These are phyloP conservation scores for Ammodytes marinus DNA, from an alignment of 2,113 vertebrate genomes.

Conservation along the genomic window DNA sequence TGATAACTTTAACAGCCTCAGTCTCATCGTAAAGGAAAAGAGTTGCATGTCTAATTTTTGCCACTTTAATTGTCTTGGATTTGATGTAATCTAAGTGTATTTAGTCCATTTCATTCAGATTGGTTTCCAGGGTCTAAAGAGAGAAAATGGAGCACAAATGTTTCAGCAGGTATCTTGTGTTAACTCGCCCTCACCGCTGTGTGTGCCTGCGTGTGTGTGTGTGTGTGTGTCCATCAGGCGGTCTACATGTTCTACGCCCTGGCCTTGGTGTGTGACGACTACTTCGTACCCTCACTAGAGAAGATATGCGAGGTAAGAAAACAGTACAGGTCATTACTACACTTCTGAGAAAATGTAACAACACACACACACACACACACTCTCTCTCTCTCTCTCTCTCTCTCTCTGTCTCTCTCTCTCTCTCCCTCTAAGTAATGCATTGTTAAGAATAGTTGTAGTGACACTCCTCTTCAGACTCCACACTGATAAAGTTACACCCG, in stretches of 20 bases:
- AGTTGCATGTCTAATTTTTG: too few relatives aligned
- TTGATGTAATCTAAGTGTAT: too few relatives aligned
- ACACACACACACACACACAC: neutral
- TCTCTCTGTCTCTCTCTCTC: too few relatives aligned
- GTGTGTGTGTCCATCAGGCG: slow-evolving; percentile 83
- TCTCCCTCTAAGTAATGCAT: neutral
- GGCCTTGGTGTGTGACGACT: slow-evolving; percentile 97
- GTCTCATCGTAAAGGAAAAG: too few relatives aligned
- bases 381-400: too few relatives aligned
- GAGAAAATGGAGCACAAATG: neutral
- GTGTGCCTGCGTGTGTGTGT: slow-evolving; percentile 26
- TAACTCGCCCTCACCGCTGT: neutral
- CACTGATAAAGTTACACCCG: too few relatives aligned
- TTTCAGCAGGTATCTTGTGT: neutral
- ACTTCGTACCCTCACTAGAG: slow-evolving; percentile 97
- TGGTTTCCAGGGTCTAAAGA: too few relatives aligned
- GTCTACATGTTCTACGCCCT: slow-evolving; percentile 99
- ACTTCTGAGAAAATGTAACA: neutral
- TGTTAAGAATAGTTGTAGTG: neutral
- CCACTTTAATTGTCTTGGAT: too few relatives aligned
- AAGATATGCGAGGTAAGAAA: slow-evolving; percentile 95
- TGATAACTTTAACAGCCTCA: too few relatives aligned
- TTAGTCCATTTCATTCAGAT: too few relatives aligned
- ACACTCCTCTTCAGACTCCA: too few relatives aligned
- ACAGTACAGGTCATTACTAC: neutral